These are phyloP conservation scores for Tipula vernalis DNA, from an alignment of 2,888 invertebrate species.

Conservation along the genomic window DNA sequence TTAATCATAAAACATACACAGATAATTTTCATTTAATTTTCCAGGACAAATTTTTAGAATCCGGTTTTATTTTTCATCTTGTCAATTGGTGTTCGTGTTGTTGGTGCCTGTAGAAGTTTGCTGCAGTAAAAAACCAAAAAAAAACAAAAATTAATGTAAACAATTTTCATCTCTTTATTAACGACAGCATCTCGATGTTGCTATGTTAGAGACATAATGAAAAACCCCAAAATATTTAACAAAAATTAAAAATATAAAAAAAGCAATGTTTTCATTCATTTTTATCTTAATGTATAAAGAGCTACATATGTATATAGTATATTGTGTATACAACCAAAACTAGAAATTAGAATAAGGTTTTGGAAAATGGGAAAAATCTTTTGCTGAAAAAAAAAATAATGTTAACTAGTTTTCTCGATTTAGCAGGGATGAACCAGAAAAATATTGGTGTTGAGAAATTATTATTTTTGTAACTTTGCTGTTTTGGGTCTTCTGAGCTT, in stretches of 20 bases:
- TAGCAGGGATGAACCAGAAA: too few species aligned
- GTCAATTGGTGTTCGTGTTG: neutral
- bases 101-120: neutral
- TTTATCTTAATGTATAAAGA: neutral
- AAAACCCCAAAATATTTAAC: neutral
- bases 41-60: neutral
- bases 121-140: neutral
- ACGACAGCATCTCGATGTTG: neutral
- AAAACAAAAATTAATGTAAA: neutral
- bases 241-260: neutral
- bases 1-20: slow-evolving; percentile 4
- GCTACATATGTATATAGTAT: neutral
- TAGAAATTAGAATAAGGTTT: too few species aligned
- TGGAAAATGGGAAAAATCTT: too few species aligned
- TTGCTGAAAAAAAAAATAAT: too few species aligned
- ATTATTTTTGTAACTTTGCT: too few species aligned
- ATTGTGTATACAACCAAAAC: neutral
- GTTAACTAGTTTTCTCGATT: too few species aligned
- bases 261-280: neutral
- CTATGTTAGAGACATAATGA: neutral
- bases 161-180: neutral
- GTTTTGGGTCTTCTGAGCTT: too few species aligned
- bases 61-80: neutral
- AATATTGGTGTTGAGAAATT: too few species aligned
- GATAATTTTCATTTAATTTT: neutral